These are phyloP conservation scores for Circaetus gallicus DNA, from an alignment of 2,113 vertebrate genomes.

Conservation along the genomic window DNA sequence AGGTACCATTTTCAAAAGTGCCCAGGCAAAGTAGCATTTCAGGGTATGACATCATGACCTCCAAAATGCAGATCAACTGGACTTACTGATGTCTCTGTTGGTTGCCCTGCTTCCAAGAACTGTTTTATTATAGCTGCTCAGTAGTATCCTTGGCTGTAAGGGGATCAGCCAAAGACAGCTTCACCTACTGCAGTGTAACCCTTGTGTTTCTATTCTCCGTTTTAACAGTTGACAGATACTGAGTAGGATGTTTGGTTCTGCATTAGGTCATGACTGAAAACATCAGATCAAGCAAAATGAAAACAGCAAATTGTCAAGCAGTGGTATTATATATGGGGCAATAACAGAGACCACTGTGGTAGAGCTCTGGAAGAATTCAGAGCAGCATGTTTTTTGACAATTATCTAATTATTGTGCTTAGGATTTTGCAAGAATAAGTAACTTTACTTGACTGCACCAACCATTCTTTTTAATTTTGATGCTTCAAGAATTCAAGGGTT, in stretches of 20 bases:
- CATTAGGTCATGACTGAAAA: neutral
- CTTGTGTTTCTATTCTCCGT: neutral
- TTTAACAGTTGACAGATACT: neutral
- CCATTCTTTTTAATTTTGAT: neutral
- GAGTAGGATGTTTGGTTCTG: neutral
- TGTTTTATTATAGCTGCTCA: neutral
- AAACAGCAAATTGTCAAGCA: neutral
- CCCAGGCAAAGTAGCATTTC: neutral
- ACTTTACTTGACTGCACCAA: neutral
- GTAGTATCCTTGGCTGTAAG: neutral
- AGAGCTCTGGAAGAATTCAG: neutral
- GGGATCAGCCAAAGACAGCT: neutral
- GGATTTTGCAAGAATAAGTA: neutral
- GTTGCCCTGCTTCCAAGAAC: neutral
- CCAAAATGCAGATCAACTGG: neutral
- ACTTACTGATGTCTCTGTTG: neutral
- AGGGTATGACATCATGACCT: conserved; percentile 29
- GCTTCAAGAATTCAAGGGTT: neutral
- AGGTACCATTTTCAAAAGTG: conserved; percentile 13
- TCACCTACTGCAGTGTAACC: neutral
- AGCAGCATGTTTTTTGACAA: neutral
- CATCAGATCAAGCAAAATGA: neutral
- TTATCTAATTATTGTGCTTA: neutral
- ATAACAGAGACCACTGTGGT: neutral
- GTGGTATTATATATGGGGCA: neutral